phyloP scores from a whole-genome alignment of 2,888 invertebrate species.

The Eupeodes luniger region DNA sequence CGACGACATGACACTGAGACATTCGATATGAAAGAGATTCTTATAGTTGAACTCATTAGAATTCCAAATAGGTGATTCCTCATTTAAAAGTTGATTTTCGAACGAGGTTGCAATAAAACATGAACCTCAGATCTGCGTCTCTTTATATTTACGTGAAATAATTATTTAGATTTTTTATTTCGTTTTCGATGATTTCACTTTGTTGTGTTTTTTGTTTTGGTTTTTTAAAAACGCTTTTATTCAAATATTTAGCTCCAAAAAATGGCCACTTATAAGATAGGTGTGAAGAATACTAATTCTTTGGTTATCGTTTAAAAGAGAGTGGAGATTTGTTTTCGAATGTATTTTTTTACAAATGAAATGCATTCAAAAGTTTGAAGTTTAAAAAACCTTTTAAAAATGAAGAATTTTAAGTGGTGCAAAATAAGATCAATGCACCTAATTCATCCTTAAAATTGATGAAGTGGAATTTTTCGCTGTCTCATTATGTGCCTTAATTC shows the following conservation, averaged over 20 bases:
- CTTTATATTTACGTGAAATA: neutral
- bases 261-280: constrained; percentile 34
- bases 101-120: constrained; percentile 33
- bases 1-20: neutral
- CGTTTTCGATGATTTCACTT: constrained; percentile 55
- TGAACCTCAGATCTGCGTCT: constrained; percentile 5
- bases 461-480: too few relatives aligned
- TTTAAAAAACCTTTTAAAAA: neutral
- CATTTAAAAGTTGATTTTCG: constrained; percentile 31
- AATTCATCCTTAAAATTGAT: neutral
- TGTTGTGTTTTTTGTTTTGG: constrained; percentile 26
- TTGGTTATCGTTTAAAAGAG: neutral
- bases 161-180: neutral
- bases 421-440: constrained; percentile 7
- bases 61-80: constrained; percentile 20
- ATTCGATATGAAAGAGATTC: neutral
- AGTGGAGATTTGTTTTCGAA: neutral
- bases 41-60: constrained; percentile 21
- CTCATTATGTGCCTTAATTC: too few relatives aligned
- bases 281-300: constrained; percentile 13
- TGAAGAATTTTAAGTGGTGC: neutral
- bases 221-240: constrained; percentile 25
- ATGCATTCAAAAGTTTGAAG: neutral
- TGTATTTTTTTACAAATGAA: neutral
- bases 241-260: constrained; percentile 19